Base-by-base conservation (phyloP, 2,888 invertebrate genomes). In the Eristalis pertinax region DNA sequence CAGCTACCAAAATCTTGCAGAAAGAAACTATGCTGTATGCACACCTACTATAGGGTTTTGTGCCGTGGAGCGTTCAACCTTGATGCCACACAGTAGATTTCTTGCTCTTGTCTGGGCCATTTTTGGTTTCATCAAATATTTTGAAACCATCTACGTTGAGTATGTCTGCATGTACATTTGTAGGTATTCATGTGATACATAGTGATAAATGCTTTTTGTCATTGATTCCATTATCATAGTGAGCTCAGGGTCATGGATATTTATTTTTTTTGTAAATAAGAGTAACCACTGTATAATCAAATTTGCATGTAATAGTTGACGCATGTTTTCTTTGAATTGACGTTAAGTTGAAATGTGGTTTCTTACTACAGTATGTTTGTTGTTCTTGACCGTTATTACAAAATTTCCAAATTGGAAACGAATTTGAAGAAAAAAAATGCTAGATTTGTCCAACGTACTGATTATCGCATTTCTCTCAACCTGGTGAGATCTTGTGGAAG, bases 121-220 rank as follows among this genome's bases (percentile, higher is more conserved):
- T 69, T 67, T 50, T 35, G 38, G 67, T 69, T 74, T 80, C 67
- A 69, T 79, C n/a, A 72, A 70, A 67, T 35, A 38, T 80, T 80
- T 80, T 50, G 80, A 50, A 80, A 74, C 74, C 38, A 41, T 62
- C 8, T 19, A 1, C 7, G 50, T 7, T 19, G 19, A 19, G 50
- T 50, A 8, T 50, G 50, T 50, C n/a, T 43, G n/a, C 15, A 43
- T 43, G 15, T n/a, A n/a, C n/a, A n/a, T n/a, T 15, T 4, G n/a
- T 41, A 43, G 24, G 32, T 4, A 19, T 63, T 13, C 15, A 10
- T 26, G 64, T 75, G 13, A 50, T 38, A 35, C 56, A 38, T 11
- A 29, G 32, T 60, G 43, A 65, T 43, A 60, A 73, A 70, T 13
- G 38, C 11, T 62, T 5, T 62, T 80, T 73, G 60, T 74, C 43